Evolutionary conservation across 2,797 vertebrate genomes (phyloP), one percentile per base, ranked within the genome.

Genomic region (Remorina albescens): DNA sequence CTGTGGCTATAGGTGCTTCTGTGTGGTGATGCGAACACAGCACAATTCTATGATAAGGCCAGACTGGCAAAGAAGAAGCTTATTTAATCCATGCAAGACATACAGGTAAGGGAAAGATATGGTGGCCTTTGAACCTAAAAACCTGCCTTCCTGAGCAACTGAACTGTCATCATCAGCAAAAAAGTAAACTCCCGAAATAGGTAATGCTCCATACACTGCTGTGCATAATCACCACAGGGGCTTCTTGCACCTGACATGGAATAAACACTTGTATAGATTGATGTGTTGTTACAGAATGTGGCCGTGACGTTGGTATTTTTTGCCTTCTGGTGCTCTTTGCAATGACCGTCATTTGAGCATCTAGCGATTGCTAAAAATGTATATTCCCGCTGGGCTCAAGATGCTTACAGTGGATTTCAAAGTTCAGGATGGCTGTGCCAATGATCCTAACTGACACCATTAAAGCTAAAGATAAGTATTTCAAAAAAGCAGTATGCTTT

Each of bases 51-150:
- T 66, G 58, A 82, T 63, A 61, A 71, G 26, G 70, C 51, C 21
- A 19, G 57, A 25, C 36, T 42, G 58, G 41, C 19, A 67, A 58
- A 72, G 34, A 61, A 65, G 49, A 42, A 42, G 36, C 72, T 37
- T 19, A 49, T 73, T 80, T 79, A 78, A 80, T 74, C 60, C 50
- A 66, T 65, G 53, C 53, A 66, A 71, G 67, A 61, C 11, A 44
- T 44, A 44, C 16, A 56, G 49, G 23, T 25, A 4, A 36, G 18
- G 62, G 42, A 55, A 25, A 62, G 42, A 65, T 81, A 42, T 7
- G 42, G 32, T 28, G 67, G 55, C 80, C 75, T 88, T 71, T 89
- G 66, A 85, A 88, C 78, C 71, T 56, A 30, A 74, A 81, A 63
- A 61, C 30, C 53, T 57, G 53, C 30, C 37, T 25, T 28, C 12